Evolutionary conservation across 2,113 vertebrate species (phyloP).

Genomic region (Amphiprion percula): DNA sequence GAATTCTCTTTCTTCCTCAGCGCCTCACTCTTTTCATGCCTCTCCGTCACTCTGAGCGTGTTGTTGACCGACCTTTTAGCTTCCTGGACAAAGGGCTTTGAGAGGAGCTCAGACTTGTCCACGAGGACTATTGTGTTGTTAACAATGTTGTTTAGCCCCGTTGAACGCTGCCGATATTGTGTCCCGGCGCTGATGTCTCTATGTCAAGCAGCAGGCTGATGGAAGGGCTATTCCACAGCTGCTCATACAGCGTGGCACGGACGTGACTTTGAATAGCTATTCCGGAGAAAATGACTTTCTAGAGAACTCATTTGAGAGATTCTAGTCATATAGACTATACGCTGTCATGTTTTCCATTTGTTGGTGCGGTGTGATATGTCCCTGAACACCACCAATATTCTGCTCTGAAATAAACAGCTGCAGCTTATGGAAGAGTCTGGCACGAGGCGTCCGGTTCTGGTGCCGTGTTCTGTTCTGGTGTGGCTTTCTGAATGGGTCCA

Average conservation of each 20-base stretch:
- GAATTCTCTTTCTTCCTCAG: constrained; percentile 26
- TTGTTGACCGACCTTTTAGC: constrained; percentile 64
- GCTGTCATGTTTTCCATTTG: constrained; percentile 27
- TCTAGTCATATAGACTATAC: background rate
- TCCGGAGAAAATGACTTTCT: constrained; percentile 22
- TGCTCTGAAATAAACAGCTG: constrained; percentile 30
- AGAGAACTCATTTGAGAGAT: background rate
- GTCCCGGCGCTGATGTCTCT: constrained; percentile 56
- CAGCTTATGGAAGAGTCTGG: constrained; percentile 20
- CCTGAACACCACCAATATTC: background rate
- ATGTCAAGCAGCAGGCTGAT: constrained; percentile 63
- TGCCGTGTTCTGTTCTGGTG: constrained; percentile 40
- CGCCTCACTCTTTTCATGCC: constrained; percentile 41
- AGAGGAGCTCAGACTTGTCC: constrained; percentile 59
- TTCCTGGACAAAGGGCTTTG: constrained; percentile 74
- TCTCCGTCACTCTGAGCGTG: constrained; percentile 16
- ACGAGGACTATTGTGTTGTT: constrained; percentile 65
- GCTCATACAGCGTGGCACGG: constrained; percentile 39
- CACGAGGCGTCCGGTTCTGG: constrained; percentile 26
- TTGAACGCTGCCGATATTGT: constrained; percentile 59
- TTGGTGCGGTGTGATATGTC: background rate
- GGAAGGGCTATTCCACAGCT: constrained; percentile 62
- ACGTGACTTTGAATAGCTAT: constrained; percentile 54
- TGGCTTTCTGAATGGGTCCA: constrained; percentile 69
- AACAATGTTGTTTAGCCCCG: constrained; percentile 72